Base-by-base conservation (phyloP, 2,797 vertebrate species). In the Picus viridis region DNA sequence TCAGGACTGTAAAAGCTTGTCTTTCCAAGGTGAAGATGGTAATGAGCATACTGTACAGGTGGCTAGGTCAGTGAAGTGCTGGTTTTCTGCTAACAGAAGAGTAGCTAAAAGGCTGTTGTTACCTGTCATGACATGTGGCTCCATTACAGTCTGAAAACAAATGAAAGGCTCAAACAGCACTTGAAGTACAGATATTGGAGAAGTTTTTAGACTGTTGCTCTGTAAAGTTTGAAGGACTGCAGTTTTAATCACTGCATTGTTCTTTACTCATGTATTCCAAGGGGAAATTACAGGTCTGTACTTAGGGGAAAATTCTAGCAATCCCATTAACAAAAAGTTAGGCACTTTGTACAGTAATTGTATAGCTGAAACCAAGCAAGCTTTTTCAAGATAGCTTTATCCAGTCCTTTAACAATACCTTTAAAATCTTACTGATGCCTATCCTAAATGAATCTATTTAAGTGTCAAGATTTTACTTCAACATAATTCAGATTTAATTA, bases 111-210 rank as follows among this genome's bases (percentile, higher is more conserved):
- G 59, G 6, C 18, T 63, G 26, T 9, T 59, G 26, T 9, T 16
- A 56, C 20, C 16, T 72, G 2, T 14, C 30, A 9, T 30, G 24
- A 49, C 5, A 13, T 47, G 22, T 61, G 26, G 12, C 6, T 83
- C 27, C 14, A 13, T 69, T 39, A 24, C 2, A 43, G 7, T 30
- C 34, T 61, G 34, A 79, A 86, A 79, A 74, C 26, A 59, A 74
- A 4, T n/a, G 13, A 24, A 68, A 49, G 13, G 11, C 6, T 11
- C 2, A 1, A 77, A 58, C 9, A 56, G 8, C 15, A 10, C 34
- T 87, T 0, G 0, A 59, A 43, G 24, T 54, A 47, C 8, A 1
- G 1, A 12, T 41, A 15, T 0, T 54, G 22, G 22, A 41, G 84
- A 82, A 83, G 30, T 24, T 58, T 57, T 85, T 24, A 12, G 12